phyloP scores from a whole-genome alignment of 2,797 vertebrate species.

The Monodelphis domestica region DNA sequence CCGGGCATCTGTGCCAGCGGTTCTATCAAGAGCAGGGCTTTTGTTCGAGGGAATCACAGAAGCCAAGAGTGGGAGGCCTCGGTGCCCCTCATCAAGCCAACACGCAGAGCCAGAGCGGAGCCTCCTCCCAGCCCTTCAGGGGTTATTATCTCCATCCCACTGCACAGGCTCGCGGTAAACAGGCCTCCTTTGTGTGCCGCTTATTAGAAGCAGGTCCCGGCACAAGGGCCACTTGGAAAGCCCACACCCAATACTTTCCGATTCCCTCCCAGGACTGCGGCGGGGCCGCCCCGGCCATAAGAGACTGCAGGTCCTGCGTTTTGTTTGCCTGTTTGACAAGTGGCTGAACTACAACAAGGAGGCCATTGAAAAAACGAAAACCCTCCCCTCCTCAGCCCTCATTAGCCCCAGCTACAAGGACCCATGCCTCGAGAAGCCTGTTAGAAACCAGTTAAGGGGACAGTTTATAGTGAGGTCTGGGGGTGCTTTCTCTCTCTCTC shows the following conservation, averaged over 20 bases:
- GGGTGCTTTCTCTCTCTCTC: background rate
- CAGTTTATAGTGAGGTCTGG: conserved; percentile 14
- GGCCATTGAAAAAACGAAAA: conserved; percentile 51
- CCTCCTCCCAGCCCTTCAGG: conserved; percentile 4
- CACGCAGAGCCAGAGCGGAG: conserved; percentile 6
- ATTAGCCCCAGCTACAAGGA: conserved; percentile 33
- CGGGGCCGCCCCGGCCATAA: conserved; percentile 31
- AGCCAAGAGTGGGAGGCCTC: conserved; percentile 5
- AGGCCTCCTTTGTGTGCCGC: conserved; percentile 55
- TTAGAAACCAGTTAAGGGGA: conserved; percentile 27
- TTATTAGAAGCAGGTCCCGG: conserved; percentile 51
- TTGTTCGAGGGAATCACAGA: background rate
- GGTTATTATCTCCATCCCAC: conserved; percentile 48
- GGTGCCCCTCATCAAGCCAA: conserved; percentile 34
- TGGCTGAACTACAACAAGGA: conserved; percentile 70
- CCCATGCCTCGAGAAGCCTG: conserved; percentile 20
- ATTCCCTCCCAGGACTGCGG: conserved; percentile 29
- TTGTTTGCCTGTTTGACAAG: conserved; percentile 72
- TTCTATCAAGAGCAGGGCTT: conserved; percentile 31
- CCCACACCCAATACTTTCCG: conserved; percentile 57
- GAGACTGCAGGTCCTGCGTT: conserved; percentile 53
- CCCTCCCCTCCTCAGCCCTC: conserved; percentile 15
- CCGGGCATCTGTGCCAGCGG: background rate
- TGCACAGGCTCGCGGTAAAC: conserved; percentile 52
- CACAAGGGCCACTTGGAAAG: conserved; percentile 47